These are phyloP conservation scores for Orgyia antiqua DNA, from an alignment of 2,888 invertebrate species.

Conservation along the genomic window DNA sequence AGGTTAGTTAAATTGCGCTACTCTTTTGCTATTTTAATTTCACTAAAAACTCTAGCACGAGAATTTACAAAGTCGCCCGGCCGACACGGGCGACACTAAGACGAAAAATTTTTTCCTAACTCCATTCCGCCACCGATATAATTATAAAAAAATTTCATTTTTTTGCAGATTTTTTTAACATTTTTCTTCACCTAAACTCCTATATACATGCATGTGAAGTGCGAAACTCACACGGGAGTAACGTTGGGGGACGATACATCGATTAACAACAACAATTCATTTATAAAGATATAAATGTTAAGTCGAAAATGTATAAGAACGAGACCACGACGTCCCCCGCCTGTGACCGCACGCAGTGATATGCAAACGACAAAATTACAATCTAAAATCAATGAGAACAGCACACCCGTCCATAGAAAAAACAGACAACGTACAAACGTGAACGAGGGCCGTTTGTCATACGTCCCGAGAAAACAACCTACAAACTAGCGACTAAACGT, in stretches of 20 bases:
- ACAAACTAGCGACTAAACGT: slow-evolving; percentile 52
- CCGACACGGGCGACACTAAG: slow-evolving; percentile 37
- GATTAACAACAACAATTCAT: slow-evolving; percentile 52
- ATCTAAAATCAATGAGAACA: slow-evolving; percentile 44
- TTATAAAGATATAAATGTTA: slow-evolving; percentile 60
- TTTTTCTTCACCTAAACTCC: slow-evolving; percentile 50
- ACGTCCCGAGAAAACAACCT: slow-evolving; percentile 47
- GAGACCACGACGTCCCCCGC: slow-evolving; percentile 39
- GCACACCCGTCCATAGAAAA: slow-evolving; percentile 35
- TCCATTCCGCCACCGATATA: slow-evolving; percentile 54
- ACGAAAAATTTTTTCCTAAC: slow-evolving; percentile 48
- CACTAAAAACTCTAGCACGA: slow-evolving; percentile 60
- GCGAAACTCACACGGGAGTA: slow-evolving; percentile 59
- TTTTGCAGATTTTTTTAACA: slow-evolving; percentile 53
- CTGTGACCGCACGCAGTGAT: slow-evolving; percentile 57
- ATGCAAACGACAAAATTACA: slow-evolving; percentile 63
- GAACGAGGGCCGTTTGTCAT: slow-evolving; percentile 41
- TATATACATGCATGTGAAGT: slow-evolving; percentile 66
- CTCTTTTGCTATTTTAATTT: slow-evolving; percentile 70
- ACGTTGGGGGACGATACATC: slow-evolving; percentile 48
- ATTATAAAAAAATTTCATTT: slow-evolving; percentile 50
- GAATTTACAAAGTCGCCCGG: slow-evolving; percentile 44
- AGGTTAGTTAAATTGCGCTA: slow-evolving; percentile 72
- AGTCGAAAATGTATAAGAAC: slow-evolving; percentile 45
- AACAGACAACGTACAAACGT: slow-evolving; percentile 36